Evolutionary conservation across 1,140 invertebrate genomes (phyloP), one percentile per base, ranked within the genome.

Genomic region (Oncopeltus fasciatus): DNA sequence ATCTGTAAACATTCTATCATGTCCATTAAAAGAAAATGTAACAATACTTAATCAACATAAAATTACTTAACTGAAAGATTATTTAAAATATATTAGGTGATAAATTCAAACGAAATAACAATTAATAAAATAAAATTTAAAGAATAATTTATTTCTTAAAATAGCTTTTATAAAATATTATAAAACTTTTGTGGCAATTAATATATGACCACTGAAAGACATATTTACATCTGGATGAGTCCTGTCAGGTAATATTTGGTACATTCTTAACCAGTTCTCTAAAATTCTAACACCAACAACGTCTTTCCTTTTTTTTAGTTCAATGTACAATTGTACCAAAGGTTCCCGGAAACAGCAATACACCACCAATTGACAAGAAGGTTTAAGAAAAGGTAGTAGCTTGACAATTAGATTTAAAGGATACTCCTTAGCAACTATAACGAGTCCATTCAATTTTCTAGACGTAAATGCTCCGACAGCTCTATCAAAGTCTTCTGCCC

Each of bases 201-300:
- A 44, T 29, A 65, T 27, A 28, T 61, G 47, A 62, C 87, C 83
- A 43, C 75, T 80, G 49, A 84, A 81, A 69, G 77, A 86, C 78
- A 87, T 91, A 64, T 80, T 81, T 20, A 91, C 84, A 69, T 86
- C 80, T 5, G 90, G 90, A 80, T 92, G 88, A 18, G 89, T 92
- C 69, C 90, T 78, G 64, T 88, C 81, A 0, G 86, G 81, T 59
- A 92, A 74, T 44, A 96, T 84, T 79, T 97, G 94, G 79, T 94
- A 94, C 57, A 84, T 83, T 66, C 93, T 79, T 68, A 92, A 75
- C 81, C 92, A 96, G 68, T 87, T 92, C 53, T 89, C 88, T 43
- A 85, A 84, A 1, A 97, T 70, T 72, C 81, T 83, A 27, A 95
- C 70, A 69, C 83, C 84, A 18, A 88, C 78, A 11, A 90, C 80